Conservation (phyloP, 1,140 invertebrate species). For the Laupala kohalensis region DNA sequence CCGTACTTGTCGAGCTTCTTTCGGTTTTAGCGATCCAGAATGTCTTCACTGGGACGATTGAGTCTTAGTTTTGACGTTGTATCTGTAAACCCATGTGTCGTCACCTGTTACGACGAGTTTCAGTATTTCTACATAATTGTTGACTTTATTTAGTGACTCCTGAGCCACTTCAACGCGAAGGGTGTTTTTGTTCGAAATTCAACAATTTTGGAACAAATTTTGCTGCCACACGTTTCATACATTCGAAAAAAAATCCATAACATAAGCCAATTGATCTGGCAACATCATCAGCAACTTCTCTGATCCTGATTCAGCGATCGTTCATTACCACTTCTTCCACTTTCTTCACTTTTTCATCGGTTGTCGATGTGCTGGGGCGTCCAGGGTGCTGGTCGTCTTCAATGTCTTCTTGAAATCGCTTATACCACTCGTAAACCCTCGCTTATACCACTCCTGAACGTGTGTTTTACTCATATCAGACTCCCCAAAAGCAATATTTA, state of each 20-base stretch:
- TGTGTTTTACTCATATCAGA: constrained; percentile 1
- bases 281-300: constrained; percentile 19
- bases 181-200: neutral
- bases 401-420: constrained; percentile 2
- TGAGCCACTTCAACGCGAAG: neutral
- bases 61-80: neutral
- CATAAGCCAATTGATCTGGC: constrained; percentile 14
- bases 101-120: neutral
- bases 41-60: constrained; percentile 1
- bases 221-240: constrained; percentile 3
- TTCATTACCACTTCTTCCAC: constrained; percentile 19
- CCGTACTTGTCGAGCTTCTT: constrained; percentile 1
- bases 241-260: constrained; percentile 11
- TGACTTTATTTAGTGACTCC: constrained; percentile 1
- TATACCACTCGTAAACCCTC: constrained; percentile 6
- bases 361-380: constrained; percentile 19
- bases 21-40: neutral
- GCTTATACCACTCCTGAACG: constrained; percentile 6
- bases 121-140: neutral
- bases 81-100: too few species aligned
- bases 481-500: neutral
- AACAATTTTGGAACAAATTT: neutral
- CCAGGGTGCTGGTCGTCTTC: constrained; percentile 15
- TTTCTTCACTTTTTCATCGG: constrained; percentile 20
- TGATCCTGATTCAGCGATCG: constrained; percentile 20